phyloP scores from a whole-genome alignment of 2,888 invertebrate genomes.

The Muschampia staudingeri region DNA sequence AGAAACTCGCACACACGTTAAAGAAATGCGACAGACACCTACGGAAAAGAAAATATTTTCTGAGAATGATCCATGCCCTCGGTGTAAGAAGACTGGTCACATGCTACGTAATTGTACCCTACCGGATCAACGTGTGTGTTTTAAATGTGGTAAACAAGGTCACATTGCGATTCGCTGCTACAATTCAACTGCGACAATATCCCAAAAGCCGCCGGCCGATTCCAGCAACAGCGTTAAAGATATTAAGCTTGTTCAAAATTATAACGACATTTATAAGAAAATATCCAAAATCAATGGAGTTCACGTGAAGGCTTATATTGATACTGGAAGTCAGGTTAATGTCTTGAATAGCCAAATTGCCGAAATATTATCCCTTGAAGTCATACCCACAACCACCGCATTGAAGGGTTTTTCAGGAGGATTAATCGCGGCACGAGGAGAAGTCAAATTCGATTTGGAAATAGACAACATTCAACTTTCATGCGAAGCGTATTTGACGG shows the following conservation, averaged over 20 bases:
- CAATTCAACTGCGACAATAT: conserved; percentile 33
- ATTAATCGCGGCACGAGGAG: conserved; percentile 42
- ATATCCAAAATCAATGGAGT: conserved; percentile 42
- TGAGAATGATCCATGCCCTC: conserved; percentile 57
- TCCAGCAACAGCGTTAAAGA: conserved; percentile 40
- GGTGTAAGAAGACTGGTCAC: conserved; percentile 63
- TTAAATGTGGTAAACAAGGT: conserved; percentile 60
- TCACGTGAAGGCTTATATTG: conserved; percentile 54
- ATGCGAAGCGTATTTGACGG: conserved; percentile 53
- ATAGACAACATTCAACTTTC: conserved; percentile 51
- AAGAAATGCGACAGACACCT: background rate
- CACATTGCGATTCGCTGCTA: conserved; percentile 54
- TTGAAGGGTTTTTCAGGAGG: conserved; percentile 62
- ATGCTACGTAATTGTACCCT: conserved; percentile 52
- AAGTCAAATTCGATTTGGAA: conserved; percentile 61
- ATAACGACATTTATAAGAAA: conserved; percentile 58
- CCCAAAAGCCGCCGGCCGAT: background rate
- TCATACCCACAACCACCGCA: conserved; percentile 24
- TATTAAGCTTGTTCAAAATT: conserved; percentile 59
- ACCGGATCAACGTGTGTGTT: conserved; percentile 61
- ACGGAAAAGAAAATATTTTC: background rate
- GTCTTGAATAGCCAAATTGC: conserved; percentile 12
- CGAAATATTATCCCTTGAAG: conserved; percentile 11
- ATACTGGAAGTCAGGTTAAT: conserved; percentile 61
- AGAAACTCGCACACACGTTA: background rate